Conservation (phyloP, 2,888 invertebrate genomes). For the Beris chalybata region DNA sequence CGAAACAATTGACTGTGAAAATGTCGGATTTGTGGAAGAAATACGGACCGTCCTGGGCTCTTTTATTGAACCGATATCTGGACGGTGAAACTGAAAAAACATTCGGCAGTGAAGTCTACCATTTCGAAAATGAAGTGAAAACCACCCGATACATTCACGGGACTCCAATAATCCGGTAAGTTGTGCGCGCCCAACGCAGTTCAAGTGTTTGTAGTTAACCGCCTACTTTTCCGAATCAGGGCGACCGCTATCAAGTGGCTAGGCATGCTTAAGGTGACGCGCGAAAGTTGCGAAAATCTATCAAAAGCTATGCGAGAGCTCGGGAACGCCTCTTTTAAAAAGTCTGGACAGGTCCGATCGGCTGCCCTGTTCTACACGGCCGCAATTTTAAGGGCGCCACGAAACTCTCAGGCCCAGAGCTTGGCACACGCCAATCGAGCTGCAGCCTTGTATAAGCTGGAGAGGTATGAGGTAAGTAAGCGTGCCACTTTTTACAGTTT, state of each 20-base stretch:
- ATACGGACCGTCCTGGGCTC: too few relatives aligned
- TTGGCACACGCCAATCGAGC: slow-evolving; percentile 52
- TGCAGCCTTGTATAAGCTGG: slow-evolving; percentile 48
- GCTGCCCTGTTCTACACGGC: slow-evolving; percentile 48
- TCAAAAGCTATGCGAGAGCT: slow-evolving; percentile 44
- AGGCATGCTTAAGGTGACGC: neutral
- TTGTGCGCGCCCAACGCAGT: neutral
- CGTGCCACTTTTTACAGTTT: too few relatives aligned
- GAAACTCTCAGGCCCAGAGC: slow-evolving; percentile 42
- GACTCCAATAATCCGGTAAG: too few relatives aligned
- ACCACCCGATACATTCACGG: slow-evolving; percentile 18
- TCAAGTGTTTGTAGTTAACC: neutral
- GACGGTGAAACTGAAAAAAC: slow-evolving; percentile 7
- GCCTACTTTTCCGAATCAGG: neutral
- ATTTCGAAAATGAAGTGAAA: slow-evolving; percentile 28
- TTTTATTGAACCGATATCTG: neutral
- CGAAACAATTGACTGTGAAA: neutral
- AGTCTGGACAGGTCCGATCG: slow-evolving; percentile 37
- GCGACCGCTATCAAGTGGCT: slow-evolving; percentile 1
- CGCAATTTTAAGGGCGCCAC: slow-evolving; percentile 48
- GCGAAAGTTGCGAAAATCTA: neutral
- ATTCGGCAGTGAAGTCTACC: slow-evolving; percentile 6
- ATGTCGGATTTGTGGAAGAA: too few relatives aligned
- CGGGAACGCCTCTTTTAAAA: slow-evolving; percentile 46
- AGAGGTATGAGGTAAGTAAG: slow-evolving; percentile 43